Percentiles rank a stretch among this genome's conserved stretches.
Conservation (phyloP, 2,888 invertebrate species). For the Philereme transversata region DNA sequence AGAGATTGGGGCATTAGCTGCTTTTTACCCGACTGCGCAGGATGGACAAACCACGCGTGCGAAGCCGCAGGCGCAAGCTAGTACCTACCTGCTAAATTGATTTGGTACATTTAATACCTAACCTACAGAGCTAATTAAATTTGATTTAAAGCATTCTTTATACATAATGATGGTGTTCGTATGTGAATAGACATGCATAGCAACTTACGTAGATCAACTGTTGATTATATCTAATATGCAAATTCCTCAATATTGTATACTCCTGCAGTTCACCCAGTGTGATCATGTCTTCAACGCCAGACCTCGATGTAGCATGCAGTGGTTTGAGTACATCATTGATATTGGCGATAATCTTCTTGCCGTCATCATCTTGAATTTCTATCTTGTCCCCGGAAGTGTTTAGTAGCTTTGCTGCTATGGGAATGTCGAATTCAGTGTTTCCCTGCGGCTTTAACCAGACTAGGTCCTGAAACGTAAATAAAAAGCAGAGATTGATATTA, state of each 20-base stretch:
- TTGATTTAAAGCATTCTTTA: no score
- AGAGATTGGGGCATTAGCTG: no score
- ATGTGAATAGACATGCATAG: conserved; percentile 3
- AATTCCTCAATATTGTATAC: conserved; percentile 95
- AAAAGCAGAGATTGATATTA: no score
- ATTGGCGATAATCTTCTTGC: conserved; percentile 86
- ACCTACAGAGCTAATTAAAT: no score
- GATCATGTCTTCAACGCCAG: conserved; percentile 97
- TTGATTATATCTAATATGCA: conserved; percentile 93
- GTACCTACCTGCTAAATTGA: no score
- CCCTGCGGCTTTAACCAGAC: conserved; percentile 93
- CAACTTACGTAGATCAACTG: conserved; percentile 95
- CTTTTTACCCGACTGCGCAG: no score
- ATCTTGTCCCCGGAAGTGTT: conserved; percentile 90
- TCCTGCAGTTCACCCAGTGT: conserved; percentile 97
- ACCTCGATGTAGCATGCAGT: conserved; percentile 91
- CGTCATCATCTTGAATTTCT: conserved; percentile 92
- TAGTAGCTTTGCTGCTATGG: conserved; percentile 92
- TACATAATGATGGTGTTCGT: neutral
- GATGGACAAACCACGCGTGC: no score
- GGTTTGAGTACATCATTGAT: conserved; percentile 86
- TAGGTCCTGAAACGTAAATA: conserved; percentile 83
- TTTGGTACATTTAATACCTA: no score
- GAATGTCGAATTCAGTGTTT: conserved; percentile 91
- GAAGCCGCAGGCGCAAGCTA: no score